Conservation (phyloP, 2,888 invertebrate genomes). For the Hololepta plana region DNA sequence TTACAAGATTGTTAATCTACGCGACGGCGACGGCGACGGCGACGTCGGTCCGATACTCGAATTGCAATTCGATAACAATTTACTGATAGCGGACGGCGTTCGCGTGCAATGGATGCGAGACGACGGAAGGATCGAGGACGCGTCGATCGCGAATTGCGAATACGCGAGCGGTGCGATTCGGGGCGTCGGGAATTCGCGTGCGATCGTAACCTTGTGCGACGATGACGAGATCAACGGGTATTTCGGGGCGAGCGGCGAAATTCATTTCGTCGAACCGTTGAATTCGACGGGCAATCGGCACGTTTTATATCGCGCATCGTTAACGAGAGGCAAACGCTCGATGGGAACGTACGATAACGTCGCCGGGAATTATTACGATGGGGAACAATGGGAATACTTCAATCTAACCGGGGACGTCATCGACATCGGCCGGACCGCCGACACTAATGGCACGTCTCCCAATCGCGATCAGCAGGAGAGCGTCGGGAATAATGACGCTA, state of each 20-base stretch:
- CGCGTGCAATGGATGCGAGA: conserved; percentile 6
- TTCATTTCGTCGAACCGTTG: conserved; percentile 18
- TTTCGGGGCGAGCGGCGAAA: conserved; percentile 14
- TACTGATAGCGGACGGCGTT: no score
- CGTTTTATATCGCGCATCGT: conserved; percentile 4
- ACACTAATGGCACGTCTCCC: conserved; percentile 13
- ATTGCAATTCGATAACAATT: no score
- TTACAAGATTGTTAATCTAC: conserved; percentile 16
- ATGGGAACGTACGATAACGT: no score
- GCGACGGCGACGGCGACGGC: no score
- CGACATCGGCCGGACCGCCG: conserved; percentile 23
- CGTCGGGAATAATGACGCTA: conserved; percentile 5
- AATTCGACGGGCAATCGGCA: conserved; percentile 9
- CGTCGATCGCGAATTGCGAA: conserved; percentile 13
- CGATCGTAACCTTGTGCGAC: conserved; percentile 18
- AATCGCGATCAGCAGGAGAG: no score
- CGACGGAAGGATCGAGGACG: conserved; percentile 2
- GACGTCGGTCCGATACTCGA: no score
- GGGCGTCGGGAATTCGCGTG: conserved; percentile 15
- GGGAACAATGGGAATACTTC: conserved; percentile 16
- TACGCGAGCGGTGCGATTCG: conserved; percentile 17
- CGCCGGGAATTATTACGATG: no score
- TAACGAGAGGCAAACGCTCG: conserved; percentile 6
- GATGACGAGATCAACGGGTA: conserved; percentile 15
- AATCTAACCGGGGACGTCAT: conserved; percentile 32